Conservation (phyloP, 2,888 invertebrate genomes). For the Drosophila histrio region DNA sequence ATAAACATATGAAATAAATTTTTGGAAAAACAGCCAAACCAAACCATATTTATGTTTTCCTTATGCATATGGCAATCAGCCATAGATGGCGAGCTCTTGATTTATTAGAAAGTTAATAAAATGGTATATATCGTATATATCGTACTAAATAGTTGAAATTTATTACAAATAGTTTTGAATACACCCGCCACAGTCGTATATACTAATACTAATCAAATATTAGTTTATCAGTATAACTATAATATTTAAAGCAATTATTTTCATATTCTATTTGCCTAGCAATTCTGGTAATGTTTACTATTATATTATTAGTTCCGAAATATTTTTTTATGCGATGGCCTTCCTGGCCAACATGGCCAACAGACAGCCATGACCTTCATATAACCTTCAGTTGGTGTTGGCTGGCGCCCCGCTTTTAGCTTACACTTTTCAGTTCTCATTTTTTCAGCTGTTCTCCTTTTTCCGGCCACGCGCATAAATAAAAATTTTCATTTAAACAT, state of each 20-base stretch:
- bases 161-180: no score
- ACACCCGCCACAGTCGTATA: no score
- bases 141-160: no score
- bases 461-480: constrained; percentile 73
- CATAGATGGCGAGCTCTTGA: no score
- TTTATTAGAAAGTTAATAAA: no score
- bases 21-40: no score
- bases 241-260: not conserved
- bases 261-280: not conserved
- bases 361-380: constrained; percentile 66
- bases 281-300: not conserved
- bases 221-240: not conserved
- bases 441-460: constrained; percentile 58
- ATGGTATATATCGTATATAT: no score
- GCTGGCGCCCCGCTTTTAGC: constrained; percentile 35
- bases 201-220: no score
- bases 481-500: constrained; percentile 77
- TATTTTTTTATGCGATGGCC: constrained; percentile 7
- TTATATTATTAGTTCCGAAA: constrained; percentile 1
- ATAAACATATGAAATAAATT: no score
- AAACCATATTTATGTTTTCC: no score
- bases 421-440: constrained; percentile 40
- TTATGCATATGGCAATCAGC: not conserved
- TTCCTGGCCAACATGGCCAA: constrained; percentile 9
- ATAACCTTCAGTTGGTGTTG: constrained; percentile 63